Conservation (phyloP, 2,113 vertebrate genomes). For the Cranoglanis bouderius region DNA sequence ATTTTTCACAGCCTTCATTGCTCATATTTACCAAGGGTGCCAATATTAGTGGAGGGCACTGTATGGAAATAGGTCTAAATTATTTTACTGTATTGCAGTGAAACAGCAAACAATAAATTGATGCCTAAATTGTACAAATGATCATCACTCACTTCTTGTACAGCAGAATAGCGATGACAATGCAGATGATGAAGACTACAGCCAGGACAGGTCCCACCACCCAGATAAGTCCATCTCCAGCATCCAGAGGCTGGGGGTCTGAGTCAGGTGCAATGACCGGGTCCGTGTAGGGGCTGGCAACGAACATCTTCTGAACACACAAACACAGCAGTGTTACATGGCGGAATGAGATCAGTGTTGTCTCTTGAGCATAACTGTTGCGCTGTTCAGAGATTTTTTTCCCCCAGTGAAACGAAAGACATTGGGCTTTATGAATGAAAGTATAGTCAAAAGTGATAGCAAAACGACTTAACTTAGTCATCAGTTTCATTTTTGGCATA, state of each 20-base stretch:
- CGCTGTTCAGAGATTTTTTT: background rate
- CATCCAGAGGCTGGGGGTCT: conserved; percentile 89
- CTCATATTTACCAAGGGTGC: no score
- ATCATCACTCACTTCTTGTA: conserved; percentile 92
- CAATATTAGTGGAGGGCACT: no score
- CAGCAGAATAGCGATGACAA: conserved; percentile 96
- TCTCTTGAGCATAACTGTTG: background rate
- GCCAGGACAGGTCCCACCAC: conserved; percentile 95
- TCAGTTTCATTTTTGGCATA: background rate
- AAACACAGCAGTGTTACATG: conserved; percentile 37
- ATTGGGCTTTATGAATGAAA: background rate
- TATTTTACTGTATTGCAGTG: background rate
- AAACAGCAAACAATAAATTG: background rate
- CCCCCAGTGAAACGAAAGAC: background rate
- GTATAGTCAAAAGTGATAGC: background rate
- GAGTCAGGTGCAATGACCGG: conserved; percentile 90
- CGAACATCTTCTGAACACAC: conserved; percentile 84
- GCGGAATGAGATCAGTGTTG: background rate
- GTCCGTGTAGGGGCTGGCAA: conserved; percentile 93
- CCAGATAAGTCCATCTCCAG: conserved; percentile 96
- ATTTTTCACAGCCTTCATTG: no score
- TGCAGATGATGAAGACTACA: conserved; percentile 98
- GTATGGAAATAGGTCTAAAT: background rate
- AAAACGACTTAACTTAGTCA: background rate
- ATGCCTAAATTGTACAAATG: background rate